Conservation (phyloP, 2,888 invertebrate species). For the Chloroclystis v-ata region DNA sequence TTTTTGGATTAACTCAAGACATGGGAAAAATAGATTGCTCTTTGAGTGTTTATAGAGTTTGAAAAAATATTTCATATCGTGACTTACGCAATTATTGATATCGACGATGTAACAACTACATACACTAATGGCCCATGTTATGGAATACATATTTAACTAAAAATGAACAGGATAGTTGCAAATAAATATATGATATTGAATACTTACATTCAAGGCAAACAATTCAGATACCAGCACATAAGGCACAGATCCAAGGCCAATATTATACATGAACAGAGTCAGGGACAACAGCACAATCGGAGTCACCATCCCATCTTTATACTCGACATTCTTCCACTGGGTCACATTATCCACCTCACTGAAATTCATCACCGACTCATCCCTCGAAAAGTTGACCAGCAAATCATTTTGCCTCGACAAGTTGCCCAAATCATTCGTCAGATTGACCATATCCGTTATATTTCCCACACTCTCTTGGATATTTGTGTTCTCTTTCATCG, state of each 20-base stretch:
- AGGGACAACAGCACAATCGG: slow-evolving; percentile 60
- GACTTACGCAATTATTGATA: too few species aligned
- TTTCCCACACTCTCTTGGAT: slow-evolving; percentile 27
- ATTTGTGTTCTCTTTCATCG: slow-evolving; percentile 22
- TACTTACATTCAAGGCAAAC: slow-evolving; percentile 67
- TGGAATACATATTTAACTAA: too few species aligned
- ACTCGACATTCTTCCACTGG: slow-evolving; percentile 34
- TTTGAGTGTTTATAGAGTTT: too few species aligned
- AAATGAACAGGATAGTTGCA: too few species aligned
- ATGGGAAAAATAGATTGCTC: too few species aligned
- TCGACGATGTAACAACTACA: too few species aligned
- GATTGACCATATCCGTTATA: slow-evolving; percentile 12
- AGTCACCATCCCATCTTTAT: slow-evolving; percentile 46
- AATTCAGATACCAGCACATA: slow-evolving; percentile 66
- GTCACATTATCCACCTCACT: slow-evolving; percentile 32
- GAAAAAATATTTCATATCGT: too few species aligned
- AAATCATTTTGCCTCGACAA: slow-evolving; percentile 5
- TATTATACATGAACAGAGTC: slow-evolving; percentile 64
- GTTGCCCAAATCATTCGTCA: slow-evolving; percentile 1
- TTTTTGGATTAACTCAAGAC: too few species aligned
- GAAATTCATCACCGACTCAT: slow-evolving; percentile 31
- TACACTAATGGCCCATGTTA: too few species aligned
- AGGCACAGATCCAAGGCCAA: slow-evolving; percentile 71
- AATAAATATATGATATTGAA: neutral
- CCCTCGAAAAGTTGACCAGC: slow-evolving; percentile 4